Evolutionary conservation across 2,888 invertebrate genomes (phyloP).

Genomic region (Petrophora chlorosata): DNA sequence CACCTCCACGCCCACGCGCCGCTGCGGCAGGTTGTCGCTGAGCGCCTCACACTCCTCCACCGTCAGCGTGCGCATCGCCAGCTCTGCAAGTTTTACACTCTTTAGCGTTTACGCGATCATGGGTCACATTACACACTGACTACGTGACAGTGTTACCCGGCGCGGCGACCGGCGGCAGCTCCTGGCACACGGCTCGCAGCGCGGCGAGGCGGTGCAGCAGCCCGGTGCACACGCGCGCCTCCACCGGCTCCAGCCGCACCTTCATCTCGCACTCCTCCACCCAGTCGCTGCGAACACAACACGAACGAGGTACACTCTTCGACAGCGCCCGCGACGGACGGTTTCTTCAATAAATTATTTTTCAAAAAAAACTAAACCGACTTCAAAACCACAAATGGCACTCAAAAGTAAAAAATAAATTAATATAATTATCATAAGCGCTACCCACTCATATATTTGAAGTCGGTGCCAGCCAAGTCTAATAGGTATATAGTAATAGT

Average conservation of each 20-base stretch:
- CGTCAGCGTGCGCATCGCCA: conserved; percentile 57
- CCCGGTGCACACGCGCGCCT: conserved; percentile 50
- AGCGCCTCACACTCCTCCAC: conserved; percentile 72
- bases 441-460: no score
- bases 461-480: no score
- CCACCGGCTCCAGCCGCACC: conserved; percentile 51
- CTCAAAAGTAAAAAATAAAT: no score
- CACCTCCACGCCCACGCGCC: conserved; percentile 46
- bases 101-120: no score
- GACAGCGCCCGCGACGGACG: no score
- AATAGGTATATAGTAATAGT: no score
- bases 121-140: no score
- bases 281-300: conserved; percentile 62
- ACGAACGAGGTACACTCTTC: no score
- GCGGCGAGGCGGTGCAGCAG: conserved; percentile 58
- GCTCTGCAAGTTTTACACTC: conserved; percentile 39
- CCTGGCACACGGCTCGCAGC: conserved; percentile 41
- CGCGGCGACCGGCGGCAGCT: conserved; percentile 40
- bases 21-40: conserved; percentile 62
- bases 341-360: not conserved
- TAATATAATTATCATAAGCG: no score
- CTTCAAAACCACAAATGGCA: no score
- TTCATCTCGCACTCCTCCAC: conserved; percentile 55
- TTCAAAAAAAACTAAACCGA: no score
- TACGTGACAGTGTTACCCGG: conserved; percentile 43